Percentiles rank a stretch among this genome's conserved stretches.
These are phyloP conservation scores for Drosophila hawaiiensis DNA, from an alignment of 2,888 invertebrate species.

Conservation along the genomic window DNA sequence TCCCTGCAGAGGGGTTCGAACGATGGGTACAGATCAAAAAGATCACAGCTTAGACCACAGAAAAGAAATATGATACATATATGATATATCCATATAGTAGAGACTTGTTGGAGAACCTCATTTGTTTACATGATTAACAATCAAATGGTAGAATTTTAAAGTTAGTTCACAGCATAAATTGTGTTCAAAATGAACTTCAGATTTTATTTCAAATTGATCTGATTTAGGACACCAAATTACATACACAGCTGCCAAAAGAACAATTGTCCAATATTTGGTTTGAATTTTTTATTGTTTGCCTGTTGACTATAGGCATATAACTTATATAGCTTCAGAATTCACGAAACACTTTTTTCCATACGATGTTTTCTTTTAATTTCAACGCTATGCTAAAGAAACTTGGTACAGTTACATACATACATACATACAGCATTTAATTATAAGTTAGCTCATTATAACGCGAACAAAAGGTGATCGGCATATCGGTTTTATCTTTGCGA, in stretches of 20 bases:
- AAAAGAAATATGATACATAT: background rate
- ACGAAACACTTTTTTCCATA: constrained; percentile 1
- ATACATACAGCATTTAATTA: background rate
- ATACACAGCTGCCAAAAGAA: background rate
- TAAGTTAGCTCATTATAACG: background rate
- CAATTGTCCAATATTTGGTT: background rate
- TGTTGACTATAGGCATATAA: constrained; percentile 2
- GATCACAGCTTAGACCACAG: background rate
- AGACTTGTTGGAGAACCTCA: background rate
- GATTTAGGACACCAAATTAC: background rate
- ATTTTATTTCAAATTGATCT: background rate
- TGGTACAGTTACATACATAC: constrained; percentile 2
- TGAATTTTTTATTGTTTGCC: constrained; percentile 2
- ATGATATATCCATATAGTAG: background rate
- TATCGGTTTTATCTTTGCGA: background rate
- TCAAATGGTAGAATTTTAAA: background rate
- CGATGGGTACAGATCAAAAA: background rate
- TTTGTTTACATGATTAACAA: background rate
- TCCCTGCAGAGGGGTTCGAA: background rate
- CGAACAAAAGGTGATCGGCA: background rate
- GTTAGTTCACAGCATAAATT: background rate
- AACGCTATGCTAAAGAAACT: constrained; percentile 12
- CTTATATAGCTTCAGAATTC: constrained; percentile 3
- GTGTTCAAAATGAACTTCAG: background rate
- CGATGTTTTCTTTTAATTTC: background rate